These are phyloP conservation scores for Papilio machaon DNA, from an alignment of 1,140 invertebrate genomes.

Conservation along the genomic window DNA sequence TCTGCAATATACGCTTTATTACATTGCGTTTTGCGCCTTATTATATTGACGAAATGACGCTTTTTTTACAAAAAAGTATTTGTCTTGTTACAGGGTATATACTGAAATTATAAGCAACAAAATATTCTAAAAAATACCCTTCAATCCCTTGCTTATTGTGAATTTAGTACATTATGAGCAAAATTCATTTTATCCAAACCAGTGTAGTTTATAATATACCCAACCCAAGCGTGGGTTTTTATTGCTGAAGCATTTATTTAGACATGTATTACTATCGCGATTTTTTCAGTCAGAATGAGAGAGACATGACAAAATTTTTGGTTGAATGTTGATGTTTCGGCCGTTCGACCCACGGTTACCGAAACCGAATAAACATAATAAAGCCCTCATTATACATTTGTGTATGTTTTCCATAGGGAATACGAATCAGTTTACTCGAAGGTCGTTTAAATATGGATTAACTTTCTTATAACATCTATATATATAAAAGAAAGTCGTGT, in stretches of 20 bases:
- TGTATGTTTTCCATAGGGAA: neutral
- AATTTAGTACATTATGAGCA: neutral
- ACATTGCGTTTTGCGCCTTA: neutral
- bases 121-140: neutral
- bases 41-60: too few species aligned
- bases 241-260: too few species aligned
- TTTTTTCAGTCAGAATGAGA: too few species aligned
- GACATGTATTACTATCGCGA: too few species aligned
- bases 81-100: neutral
- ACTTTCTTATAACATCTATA: neutral
- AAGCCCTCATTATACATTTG: neutral
- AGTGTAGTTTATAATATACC: neutral
- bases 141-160: neutral
- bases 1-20: neutral
- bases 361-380: neutral
- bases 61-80: neutral
- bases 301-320: too few species aligned
- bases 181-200: neutral
- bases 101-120: neutral
- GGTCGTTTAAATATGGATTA: neutral
- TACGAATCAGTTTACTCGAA: neutral
- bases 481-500: too few species aligned
- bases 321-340: too few species aligned
- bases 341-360: neutral
- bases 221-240: neutral